Percentiles rank a stretch among this genome's conserved stretches.
Conservation (phyloP, 2,797 vertebrate species). For the Siniperca scherzeri region DNA sequence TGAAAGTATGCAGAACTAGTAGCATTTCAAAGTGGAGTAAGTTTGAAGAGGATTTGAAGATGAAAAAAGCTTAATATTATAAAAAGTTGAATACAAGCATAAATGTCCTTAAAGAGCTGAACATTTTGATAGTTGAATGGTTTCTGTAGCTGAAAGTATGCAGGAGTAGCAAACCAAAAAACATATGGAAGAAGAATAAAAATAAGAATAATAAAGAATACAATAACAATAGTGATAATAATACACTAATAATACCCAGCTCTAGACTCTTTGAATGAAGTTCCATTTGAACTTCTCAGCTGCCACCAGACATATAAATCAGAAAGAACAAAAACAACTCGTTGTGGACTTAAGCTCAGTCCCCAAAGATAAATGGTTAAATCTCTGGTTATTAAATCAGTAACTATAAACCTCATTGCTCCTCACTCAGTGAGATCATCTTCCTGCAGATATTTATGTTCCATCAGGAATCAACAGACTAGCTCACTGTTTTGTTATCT, state of each 20-base stretch:
- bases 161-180: no score
- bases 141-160: no score
- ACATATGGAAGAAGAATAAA: no score
- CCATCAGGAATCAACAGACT: not conserved
- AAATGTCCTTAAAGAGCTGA: no score
- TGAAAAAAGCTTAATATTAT: no score
- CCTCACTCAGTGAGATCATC: constrained; percentile 16
- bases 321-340: not conserved
- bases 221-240: no score
- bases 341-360: not conserved
- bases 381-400: constrained; percentile 24
- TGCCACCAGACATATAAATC: not conserved
- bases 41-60: no score
- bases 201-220: no score
- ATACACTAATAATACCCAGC: not conserved
- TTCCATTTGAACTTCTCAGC: not conserved
- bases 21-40: no score
- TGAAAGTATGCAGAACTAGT: no score
- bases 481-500: constrained; percentile 28
- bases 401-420: constrained; percentile 1
- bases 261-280: not conserved
- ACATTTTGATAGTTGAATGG: no score
- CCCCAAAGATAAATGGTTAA: constrained; percentile 1
- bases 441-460: constrained; percentile 13
- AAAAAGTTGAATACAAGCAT: no score